Evolutionary conservation across 1,140 invertebrate species (phyloP).

Genomic region (Papilio polyxenes): DNA sequence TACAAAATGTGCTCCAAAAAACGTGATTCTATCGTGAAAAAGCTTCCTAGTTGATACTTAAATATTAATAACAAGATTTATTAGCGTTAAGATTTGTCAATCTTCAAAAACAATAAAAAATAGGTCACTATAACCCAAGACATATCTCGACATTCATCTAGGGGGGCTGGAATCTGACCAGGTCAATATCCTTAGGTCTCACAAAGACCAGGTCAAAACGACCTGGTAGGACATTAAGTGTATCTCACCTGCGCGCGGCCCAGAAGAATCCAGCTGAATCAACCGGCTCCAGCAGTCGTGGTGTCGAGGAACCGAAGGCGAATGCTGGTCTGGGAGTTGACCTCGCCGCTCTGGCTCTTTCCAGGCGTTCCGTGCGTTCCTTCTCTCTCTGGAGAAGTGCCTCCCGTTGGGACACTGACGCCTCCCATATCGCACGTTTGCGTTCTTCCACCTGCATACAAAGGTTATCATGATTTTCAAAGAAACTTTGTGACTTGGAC

Average conservation of each 20-base stretch:
- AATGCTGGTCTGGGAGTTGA: constrained; percentile 88
- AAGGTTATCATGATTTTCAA: background rate
- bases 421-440: constrained; percentile 92
- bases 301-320: constrained; percentile 94
- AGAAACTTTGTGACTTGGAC: background rate
- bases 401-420: constrained; percentile 90
- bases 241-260: constrained; percentile 85
- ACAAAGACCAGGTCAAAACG: no score
- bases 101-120: background rate
- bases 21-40: no score
- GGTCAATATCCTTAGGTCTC: no score
- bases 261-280: constrained; percentile 90
- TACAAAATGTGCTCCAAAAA: no score
- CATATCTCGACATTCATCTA: background rate
- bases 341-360: constrained; percentile 91
- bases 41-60: no score
- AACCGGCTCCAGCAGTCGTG: constrained; percentile 90
- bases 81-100: background rate
- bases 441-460: constrained; percentile 90
- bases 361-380: constrained; percentile 91
- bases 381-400: constrained; percentile 91
- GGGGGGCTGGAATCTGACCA: background rate
- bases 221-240: background rate
- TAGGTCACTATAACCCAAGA: background rate
- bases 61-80: background rate